Base-by-base conservation (phyloP, 2,888 invertebrate species). In the Physocephala rufipes region DNA sequence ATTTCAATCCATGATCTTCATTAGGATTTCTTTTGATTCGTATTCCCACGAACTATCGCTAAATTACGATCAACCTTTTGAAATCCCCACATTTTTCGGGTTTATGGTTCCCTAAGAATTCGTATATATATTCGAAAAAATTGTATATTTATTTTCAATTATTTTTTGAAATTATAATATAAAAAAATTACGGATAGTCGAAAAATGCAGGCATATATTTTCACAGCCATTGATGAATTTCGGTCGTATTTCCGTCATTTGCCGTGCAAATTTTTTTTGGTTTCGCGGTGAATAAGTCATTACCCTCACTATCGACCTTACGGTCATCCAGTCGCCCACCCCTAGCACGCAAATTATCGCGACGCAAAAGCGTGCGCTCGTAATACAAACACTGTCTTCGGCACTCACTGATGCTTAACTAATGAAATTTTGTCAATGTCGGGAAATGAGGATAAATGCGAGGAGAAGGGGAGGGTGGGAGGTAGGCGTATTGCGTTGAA, bases 371-470 rank as follows among this genome's bases (percentile, higher is more conserved):
- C n/a, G 13, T n/a, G 30, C 24, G 30, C 51, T 30, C 65, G 51
- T n/a, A 45, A 67, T 59, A 59, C 58, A 58, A 67, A 24, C 49
- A 15, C 7, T 24, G 62, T n/a, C n/a, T n/a, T 36, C 36, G 36
- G 36, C 36, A 36, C 30, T 61, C 68, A 62, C 51, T 62, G 62
- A 68, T 68, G 68, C 68, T 61, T 45, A 30, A 51, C 68, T 68
- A 68, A 68, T 68, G 68, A 68, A 68, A 68, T 68, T 68, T 68
- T 62, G 68, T 68, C 68, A 62, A 62, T 62, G 62, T 62, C 61
- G n/a, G 26, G 51, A 61, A 68, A 24, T 62, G 30, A 36, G 9
- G 36, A 36, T 7, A 36, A 36, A 36, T 7, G 36, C 9, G 36
- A 36, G 36, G 9, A 9, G 9, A 36, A 7, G 36, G 9, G 36